Conservation (phyloP, 2,797 vertebrate genomes). For the Phylloscopus collybita region DNA sequence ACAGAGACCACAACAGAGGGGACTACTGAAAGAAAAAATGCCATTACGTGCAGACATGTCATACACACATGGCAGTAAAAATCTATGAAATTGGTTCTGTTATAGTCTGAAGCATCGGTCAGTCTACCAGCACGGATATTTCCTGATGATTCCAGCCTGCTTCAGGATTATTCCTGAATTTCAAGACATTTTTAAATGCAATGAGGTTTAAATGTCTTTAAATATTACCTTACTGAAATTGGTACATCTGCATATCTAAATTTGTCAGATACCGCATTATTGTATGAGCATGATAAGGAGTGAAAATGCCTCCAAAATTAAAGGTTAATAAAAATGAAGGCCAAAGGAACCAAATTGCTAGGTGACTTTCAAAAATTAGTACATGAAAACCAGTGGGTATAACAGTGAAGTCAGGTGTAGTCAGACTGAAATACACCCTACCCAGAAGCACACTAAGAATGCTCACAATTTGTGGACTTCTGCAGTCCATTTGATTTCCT, state of each 20-base stretch:
- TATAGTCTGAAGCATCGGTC: background rate
- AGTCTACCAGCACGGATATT: background rate
- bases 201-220: background rate
- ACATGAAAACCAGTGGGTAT: background rate
- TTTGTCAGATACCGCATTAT: background rate
- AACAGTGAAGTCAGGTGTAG: background rate
- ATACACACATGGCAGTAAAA: background rate
- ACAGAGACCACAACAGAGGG: background rate
- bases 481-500: background rate
- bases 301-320: background rate
- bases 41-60: background rate
- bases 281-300: accelerated
- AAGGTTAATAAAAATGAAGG: background rate
- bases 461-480: background rate
- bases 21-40: background rate
- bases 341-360: background rate
- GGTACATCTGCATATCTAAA: background rate
- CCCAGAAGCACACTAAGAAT: background rate
- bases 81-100: background rate
- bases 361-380: background rate
- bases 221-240: background rate
- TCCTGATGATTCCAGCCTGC: background rate
- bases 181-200: background rate
- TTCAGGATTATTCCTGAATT: background rate
- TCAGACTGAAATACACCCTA: background rate